A percentile compares a stretch with the other conserved stretches of the same genome.
Evolutionary conservation across 2,888 invertebrate species (phyloP).

Genomic region (Corbicula japonica): DNA sequence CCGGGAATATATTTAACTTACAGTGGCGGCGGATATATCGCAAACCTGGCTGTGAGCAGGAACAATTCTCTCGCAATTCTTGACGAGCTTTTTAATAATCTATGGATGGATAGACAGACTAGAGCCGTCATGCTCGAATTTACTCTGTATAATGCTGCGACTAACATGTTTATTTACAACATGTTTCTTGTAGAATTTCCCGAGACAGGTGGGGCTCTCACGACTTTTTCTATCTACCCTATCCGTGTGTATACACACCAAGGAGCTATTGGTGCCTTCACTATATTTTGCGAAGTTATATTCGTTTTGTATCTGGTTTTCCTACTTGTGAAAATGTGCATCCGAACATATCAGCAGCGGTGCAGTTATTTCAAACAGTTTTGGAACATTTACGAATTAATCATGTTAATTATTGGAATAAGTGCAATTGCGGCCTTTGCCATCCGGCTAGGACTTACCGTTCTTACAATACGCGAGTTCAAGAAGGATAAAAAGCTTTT

Average conservation of each 20-base stretch:
- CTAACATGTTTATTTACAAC: constrained; percentile 78
- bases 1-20: constrained; percentile 69
- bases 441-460: constrained; percentile 49
- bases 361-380: constrained; percentile 50
- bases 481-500: constrained; percentile 62
- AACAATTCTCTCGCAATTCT: constrained; percentile 67
- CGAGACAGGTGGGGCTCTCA: constrained; percentile 63
- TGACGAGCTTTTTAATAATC: constrained; percentile 61
- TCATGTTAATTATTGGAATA: constrained; percentile 43
- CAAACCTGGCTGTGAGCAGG: constrained; percentile 70
- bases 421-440: constrained; percentile 51
- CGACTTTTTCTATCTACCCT: constrained; percentile 52
- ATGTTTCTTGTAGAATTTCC: constrained; percentile 70
- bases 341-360: constrained; percentile 53
- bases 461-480: constrained; percentile 53
- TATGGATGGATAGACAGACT: constrained; percentile 79
- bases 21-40: constrained; percentile 78
- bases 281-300: constrained; percentile 62
- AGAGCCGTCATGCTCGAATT: constrained; percentile 80
- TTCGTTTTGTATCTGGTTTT: constrained; percentile 57
- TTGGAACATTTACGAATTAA: constrained; percentile 65
- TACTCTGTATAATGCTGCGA: constrained; percentile 76
- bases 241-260: constrained; percentile 55
- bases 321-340: constrained; percentile 48
- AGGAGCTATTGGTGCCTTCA: constrained; percentile 58